A percentile compares a stretch with the other conserved stretches of the same genome.
Conservation (phyloP, 2,797 vertebrate species). For the Muscicapa comitata region DNA sequence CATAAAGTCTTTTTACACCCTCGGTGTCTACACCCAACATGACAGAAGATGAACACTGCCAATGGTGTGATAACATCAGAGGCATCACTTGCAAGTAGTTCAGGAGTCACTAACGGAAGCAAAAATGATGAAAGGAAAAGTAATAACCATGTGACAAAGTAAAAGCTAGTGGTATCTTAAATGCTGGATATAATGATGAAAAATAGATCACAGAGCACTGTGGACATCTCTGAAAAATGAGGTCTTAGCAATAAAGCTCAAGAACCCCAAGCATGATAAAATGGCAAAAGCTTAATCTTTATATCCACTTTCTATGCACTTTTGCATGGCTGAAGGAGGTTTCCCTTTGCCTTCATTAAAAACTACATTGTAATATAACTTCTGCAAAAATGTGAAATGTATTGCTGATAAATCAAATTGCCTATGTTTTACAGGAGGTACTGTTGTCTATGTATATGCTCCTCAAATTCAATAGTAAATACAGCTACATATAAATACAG, state of each 20-base stretch:
- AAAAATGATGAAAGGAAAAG: neutral
- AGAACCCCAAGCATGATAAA: neutral
- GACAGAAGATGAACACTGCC: neutral
- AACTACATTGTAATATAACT: neutral
- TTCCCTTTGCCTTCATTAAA: neutral
- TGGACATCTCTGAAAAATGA: neutral
- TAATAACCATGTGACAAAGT: neutral
- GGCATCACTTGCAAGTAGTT: neutral
- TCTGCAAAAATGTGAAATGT: neutral
- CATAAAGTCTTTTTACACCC: accelerated
- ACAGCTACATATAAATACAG: neutral
- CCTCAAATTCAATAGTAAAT: neutral
- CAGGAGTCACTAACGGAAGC: neutral
- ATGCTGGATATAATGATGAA: neutral
- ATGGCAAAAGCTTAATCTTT: neutral
- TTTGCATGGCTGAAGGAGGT: neutral
- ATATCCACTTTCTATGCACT: neutral
- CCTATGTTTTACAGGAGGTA: neutral
- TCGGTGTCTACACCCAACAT: neutral
- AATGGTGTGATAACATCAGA: neutral
- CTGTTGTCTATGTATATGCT: neutral
- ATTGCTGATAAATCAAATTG: neutral
- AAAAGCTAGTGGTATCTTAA: neutral
- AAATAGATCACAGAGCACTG: neutral
- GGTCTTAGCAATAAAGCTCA: neutral